A percentile compares a stretch with the other conserved stretches of the same genome.
These are phyloP conservation scores for Microchirus variegatus DNA, from an alignment of 2,797 vertebrate genomes.

Conservation along the genomic window DNA sequence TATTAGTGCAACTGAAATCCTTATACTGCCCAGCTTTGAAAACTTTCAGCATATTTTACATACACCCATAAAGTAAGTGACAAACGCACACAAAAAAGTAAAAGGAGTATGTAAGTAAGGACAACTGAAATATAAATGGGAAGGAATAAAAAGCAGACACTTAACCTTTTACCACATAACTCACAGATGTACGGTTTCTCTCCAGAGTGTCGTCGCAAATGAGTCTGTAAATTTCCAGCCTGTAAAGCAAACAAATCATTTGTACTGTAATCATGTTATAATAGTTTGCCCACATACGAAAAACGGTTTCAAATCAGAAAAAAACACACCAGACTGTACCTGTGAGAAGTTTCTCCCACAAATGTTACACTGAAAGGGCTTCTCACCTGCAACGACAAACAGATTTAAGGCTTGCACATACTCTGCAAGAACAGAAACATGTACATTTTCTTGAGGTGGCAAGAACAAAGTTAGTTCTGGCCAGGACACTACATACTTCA, in stretches of 20 bases:
- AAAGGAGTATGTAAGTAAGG: not conserved
- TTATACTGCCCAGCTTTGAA: too few species aligned
- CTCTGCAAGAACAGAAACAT: too few species aligned
- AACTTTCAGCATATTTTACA: too few species aligned
- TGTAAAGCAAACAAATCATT: slow-evolving; percentile 65
- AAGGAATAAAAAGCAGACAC: not conserved
- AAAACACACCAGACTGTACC: slow-evolving; percentile 78
- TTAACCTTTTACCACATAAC: slow-evolving; percentile 95
- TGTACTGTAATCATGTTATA: not conserved
- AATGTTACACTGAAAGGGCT: slow-evolving; percentile 97
- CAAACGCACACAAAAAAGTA: too few species aligned
- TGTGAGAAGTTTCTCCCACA: slow-evolving; percentile 98
- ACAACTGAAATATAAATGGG: not conserved
- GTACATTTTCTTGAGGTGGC: too few species aligned
- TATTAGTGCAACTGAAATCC: too few species aligned
- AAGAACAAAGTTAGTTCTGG: too few species aligned
- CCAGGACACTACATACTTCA: too few species aligned
- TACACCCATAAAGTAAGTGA: too few species aligned
- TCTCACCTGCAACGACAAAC: slow-evolving; percentile 88
- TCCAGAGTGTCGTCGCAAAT: slow-evolving; percentile 94
- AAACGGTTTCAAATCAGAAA: not conserved
- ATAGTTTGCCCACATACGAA: not conserved
- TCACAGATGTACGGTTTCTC: slow-evolving; percentile 99
- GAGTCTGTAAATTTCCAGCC: slow-evolving; percentile 97
- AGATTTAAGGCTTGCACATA: not conserved